Percentiles rank a stretch among this genome's conserved stretches.
These are phyloP conservation scores for Teleogryllus oceanicus DNA, from an alignment of 2,888 invertebrate species.

Conservation along the genomic window DNA sequence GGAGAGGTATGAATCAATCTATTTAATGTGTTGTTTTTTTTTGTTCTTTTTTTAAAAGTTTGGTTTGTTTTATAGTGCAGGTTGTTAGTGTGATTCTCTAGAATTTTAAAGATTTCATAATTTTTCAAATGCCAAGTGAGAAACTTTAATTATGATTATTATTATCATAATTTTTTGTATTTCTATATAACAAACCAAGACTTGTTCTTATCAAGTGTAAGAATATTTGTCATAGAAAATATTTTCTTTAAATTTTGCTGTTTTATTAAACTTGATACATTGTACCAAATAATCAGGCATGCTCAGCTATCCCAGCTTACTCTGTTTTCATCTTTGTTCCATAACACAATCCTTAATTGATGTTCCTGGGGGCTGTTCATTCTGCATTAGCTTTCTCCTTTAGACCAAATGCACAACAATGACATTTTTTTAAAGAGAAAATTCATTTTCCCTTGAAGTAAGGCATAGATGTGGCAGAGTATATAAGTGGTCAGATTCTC, in stretches of 20 bases:
- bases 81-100: background rate
- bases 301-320: background rate
- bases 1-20: constrained; percentile 32
- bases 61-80: constrained; percentile 3
- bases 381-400: background rate
- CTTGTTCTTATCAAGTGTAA: background rate
- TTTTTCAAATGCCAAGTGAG: background rate
- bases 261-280: background rate
- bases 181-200: constrained; percentile 1
- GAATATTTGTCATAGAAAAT: background rate
- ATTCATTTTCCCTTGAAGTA: too few relatives aligned
- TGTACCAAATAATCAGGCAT: background rate
- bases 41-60: background rate
- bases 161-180: background rate
- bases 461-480: too few relatives aligned
- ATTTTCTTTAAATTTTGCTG: background rate
- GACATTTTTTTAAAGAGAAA: too few relatives aligned
- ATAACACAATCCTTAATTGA: background rate
- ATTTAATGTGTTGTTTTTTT: background rate
- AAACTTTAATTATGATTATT: background rate
- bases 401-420: too few relatives aligned
- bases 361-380: background rate
- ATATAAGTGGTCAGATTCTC: too few relatives aligned
- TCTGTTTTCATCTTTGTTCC: background rate
- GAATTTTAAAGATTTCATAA: background rate